Evolutionary conservation across 2,113 vertebrate species (phyloP).

Genomic region (Seriola quinqueradiata): DNA sequence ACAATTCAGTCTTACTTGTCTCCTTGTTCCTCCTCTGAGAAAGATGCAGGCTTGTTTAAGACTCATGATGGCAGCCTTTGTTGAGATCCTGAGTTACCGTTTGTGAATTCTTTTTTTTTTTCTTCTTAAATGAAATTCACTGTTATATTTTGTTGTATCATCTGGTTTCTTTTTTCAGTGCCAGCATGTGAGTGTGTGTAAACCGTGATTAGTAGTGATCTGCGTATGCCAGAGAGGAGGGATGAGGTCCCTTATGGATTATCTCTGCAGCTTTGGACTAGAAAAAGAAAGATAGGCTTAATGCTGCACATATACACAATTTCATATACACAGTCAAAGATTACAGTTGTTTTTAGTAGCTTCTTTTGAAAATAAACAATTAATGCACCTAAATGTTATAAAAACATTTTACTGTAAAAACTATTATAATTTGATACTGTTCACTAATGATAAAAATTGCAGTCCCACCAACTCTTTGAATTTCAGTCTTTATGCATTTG

Average conservation of each 20-base stretch:
- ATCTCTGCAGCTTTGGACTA: conserved; percentile 72
- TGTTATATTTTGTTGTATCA: background rate
- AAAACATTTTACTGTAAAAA: background rate
- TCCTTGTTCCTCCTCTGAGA: conserved; percentile 85
- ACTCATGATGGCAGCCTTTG: conserved; percentile 75
- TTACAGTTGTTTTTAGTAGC: background rate
- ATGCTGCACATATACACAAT: conserved; percentile 38
- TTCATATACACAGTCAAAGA: conserved; percentile 26
- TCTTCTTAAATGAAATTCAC: background rate
- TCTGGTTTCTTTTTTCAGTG: conserved; percentile 16
- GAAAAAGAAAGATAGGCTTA: conserved; percentile 71
- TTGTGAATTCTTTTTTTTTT: background rate
- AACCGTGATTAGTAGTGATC: conserved; percentile 49
- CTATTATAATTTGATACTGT: background rate
- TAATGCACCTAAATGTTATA: background rate
- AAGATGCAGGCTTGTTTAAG: conserved; percentile 91
- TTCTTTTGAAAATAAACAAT: background rate
- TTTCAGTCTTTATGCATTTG: background rate
- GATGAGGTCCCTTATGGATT: conserved; percentile 71
- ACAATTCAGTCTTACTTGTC: conserved; percentile 79
- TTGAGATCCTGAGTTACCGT: conserved; percentile 12
- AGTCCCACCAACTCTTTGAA: too few species aligned
- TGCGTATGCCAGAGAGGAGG: conserved; percentile 35
- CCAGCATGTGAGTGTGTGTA: conserved; percentile 22
- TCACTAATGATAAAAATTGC: background rate